Percentiles rank a stretch among this genome's conserved stretches.
phyloP scores from a whole-genome alignment of 2,113 vertebrate genomes.

The Tricholaema leucomelas region DNA sequence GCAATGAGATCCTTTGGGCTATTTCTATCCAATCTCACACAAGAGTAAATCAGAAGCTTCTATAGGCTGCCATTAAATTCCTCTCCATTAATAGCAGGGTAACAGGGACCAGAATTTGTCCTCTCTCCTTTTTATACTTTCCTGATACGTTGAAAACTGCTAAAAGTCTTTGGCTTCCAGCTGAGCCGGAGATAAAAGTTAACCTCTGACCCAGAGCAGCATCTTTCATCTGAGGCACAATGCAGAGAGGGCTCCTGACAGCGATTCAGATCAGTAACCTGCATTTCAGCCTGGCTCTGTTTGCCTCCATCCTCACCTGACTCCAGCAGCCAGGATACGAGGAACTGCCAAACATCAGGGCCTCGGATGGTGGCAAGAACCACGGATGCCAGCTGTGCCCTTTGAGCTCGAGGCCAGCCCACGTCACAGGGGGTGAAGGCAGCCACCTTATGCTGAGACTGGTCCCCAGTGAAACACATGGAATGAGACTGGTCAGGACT shows the following conservation, averaged over 20 bases:
- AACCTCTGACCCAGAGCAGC: constrained; percentile 32
- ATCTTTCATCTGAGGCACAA: constrained; percentile 44
- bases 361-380: neutral
- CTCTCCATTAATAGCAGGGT: neutral
- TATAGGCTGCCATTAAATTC: constrained; percentile 34
- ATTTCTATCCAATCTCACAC: constrained; percentile 37
- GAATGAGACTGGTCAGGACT: neutral
- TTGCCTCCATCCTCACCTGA: neutral
- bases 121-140: neutral
- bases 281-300: neutral
- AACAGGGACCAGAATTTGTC: neutral
- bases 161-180: constrained; percentile 16
- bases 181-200: constrained; percentile 51
- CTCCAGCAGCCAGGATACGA: neutral
- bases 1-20: constrained; percentile 41
- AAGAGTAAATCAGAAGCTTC: constrained; percentile 47
- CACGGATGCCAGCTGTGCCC: neutral
- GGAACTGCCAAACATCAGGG: neutral
- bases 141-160: neutral
- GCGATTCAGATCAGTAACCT: neutral
- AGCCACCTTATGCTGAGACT: rapidly evolving
- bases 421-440: neutral
- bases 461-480: neutral
- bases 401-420: neutral
- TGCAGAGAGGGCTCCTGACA: neutral